Evolutionary conservation across 2,113 vertebrate genomes (phyloP).

Genomic region (Sinocyclocheilus anshuiensis): DNA sequence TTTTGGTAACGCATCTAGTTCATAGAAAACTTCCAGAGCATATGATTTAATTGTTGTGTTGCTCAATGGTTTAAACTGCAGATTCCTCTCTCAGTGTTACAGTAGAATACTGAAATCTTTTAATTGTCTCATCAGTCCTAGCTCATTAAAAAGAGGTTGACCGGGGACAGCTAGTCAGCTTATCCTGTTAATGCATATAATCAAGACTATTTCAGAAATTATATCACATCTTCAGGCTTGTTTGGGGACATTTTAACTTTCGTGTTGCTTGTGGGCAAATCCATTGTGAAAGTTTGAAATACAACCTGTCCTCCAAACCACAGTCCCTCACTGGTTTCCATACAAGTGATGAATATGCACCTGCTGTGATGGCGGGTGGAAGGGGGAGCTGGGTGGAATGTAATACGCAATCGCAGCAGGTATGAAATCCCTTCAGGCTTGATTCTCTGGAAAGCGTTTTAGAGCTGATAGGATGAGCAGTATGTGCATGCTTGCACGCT

Average conservation of each 20-base stretch:
- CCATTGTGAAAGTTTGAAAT: not conserved
- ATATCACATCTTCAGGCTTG: not conserved
- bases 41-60: not conserved
- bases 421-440: slow-evolving; percentile 43
- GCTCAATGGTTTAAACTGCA: not conserved
- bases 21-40: not conserved
- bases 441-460: slow-evolving; percentile 32
- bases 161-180: slow-evolving; percentile 44
- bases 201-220: slow-evolving; percentile 38
- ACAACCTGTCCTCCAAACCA: not conserved
- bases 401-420: slow-evolving; percentile 41
- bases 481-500: slow-evolving; percentile 36
- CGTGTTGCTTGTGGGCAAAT: slow-evolving; percentile 1
- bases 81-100: not conserved
- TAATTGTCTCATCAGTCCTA: slow-evolving; percentile 8
- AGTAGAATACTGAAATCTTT: slow-evolving; percentile 16
- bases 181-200: slow-evolving; percentile 59
- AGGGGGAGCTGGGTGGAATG: not conserved
- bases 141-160: not conserved
- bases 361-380: slow-evolving; percentile 11
- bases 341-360: slow-evolving; percentile 22
- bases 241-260: not conserved
- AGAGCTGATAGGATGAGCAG: slow-evolving; percentile 25
- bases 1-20: not conserved
- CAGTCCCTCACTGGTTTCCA: slow-evolving; percentile 1